A percentile compares a stretch with the other conserved stretches of the same genome.
Evolutionary conservation across 2,113 vertebrate species (phyloP).

Genomic region (Mus pahari): DNA sequence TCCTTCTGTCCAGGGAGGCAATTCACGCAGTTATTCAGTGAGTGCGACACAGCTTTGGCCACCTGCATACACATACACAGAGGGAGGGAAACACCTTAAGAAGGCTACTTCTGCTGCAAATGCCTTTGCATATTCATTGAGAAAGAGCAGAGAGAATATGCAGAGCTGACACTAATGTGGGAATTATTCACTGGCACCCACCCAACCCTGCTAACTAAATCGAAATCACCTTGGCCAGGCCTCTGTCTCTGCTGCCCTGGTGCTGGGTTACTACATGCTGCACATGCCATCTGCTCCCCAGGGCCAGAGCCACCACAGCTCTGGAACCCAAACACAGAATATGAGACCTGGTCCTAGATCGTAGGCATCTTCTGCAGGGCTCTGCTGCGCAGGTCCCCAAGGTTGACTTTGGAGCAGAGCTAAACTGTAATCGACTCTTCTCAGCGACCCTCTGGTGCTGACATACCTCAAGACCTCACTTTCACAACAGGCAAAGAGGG

Average conservation of each 20-base stretch:
- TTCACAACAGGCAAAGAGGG: neutral
- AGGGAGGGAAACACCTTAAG: neutral
- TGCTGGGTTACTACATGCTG: neutral
- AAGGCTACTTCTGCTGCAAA: neutral
- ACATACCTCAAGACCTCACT: too few relatives aligned
- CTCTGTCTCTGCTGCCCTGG: neutral
- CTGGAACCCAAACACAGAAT: neutral
- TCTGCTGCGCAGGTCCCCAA: neutral
- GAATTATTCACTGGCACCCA: neutral
- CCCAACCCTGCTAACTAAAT: neutral
- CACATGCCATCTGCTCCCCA: neutral
- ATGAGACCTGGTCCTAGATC: slow-evolving; percentile 7
- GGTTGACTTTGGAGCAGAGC: neutral
- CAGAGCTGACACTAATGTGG: neutral
- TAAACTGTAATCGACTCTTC: neutral
- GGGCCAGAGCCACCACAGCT: neutral
- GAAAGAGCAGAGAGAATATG: neutral
- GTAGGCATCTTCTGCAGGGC: neutral
- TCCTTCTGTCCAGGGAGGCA: slow-evolving; percentile 99
- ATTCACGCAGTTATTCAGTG: slow-evolving; percentile 98
- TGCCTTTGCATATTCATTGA: neutral
- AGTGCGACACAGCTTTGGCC: slow-evolving; percentile 98
- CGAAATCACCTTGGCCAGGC: neutral
- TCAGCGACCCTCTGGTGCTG: neutral
- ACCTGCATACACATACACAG: slow-evolving; percentile 86